These are phyloP conservation scores for Trichonephila clavata DNA, from an alignment of 1,140 invertebrate species.

Conservation along the genomic window DNA sequence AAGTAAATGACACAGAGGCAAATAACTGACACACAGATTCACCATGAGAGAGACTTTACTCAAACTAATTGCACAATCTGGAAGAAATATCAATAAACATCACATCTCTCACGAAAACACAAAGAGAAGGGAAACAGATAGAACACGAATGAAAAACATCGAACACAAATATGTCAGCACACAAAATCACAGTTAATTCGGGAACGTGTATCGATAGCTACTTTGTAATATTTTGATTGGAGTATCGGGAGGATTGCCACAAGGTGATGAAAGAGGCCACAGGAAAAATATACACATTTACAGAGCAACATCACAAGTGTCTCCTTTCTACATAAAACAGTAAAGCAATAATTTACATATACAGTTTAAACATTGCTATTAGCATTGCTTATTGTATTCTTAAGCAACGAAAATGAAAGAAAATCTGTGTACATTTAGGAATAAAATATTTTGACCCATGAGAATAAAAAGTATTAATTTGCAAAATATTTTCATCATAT, in stretches of 20 bases:
- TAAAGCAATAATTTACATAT: too few species aligned
- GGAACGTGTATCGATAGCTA: background rate
- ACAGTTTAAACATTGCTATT: too few species aligned
- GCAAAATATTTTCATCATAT: too few species aligned
- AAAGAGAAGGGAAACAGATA: background rate
- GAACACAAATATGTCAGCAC: background rate
- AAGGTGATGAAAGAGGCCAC: background rate
- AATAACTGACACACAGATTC: background rate
- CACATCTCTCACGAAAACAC: slow-evolving; percentile 47
- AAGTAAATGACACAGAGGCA: background rate
- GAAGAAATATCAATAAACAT: slow-evolving; percentile 49
- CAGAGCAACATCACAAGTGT: too few species aligned
- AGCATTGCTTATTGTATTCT: too few species aligned
- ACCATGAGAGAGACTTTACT: slow-evolving; percentile 41
- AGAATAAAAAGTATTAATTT: too few species aligned
- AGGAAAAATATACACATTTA: background rate
- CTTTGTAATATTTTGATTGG: background rate
- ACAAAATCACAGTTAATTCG: slow-evolving; percentile 8
- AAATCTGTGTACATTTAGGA: too few species aligned
- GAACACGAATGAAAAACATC: background rate
- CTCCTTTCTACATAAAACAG: too few species aligned
- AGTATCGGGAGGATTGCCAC: background rate
- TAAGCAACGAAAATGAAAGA: too few species aligned
- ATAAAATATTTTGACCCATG: too few species aligned
- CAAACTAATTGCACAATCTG: slow-evolving; percentile 42